Conservation (phyloP, 2,797 vertebrate genomes). For the Micromesistius poutassou region DNA sequence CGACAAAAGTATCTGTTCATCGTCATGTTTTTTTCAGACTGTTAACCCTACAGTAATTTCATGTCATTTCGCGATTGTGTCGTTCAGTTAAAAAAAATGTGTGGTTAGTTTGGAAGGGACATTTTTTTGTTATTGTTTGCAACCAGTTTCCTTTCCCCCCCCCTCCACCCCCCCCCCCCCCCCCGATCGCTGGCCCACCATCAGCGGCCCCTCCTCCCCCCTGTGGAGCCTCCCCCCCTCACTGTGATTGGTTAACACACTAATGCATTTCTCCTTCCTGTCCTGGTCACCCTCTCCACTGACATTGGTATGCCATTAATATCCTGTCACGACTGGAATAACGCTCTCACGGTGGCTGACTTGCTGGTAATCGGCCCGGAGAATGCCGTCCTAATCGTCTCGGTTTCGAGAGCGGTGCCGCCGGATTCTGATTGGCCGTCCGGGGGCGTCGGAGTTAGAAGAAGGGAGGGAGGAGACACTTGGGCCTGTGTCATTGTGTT, state of each 20-base stretch:
- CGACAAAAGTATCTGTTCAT: not conserved
- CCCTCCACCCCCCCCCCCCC: conserved; percentile 20
- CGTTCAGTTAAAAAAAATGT: conserved; percentile 39
- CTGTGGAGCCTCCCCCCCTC: conserved; percentile 52
- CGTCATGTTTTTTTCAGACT: not conserved
- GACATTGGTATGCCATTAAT: conserved; percentile 37
- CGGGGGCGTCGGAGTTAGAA: conserved; percentile 36
- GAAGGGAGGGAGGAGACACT: conserved; percentile 5
- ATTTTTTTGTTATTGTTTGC: conserved; percentile 69
- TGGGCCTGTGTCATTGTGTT: not conserved
- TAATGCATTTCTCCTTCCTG: conserved; percentile 62
- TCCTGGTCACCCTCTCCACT: conserved; percentile 40
- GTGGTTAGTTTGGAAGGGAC: conserved; percentile 39
- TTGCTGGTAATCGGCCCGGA: conserved; percentile 5
- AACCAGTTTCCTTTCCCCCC: conserved; percentile 44
- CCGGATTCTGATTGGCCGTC: conserved; percentile 35
- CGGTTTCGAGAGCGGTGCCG: not conserved
- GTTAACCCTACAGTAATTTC: conserved; percentile 12
- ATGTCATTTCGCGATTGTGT: conserved; percentile 9
- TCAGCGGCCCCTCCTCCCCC: conserved; percentile 38
- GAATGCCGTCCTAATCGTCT: not conserved
- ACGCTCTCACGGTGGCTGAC: conserved; percentile 27
- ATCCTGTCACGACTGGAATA: conserved; percentile 34
- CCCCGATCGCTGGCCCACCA: conserved; percentile 9
- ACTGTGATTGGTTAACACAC: conserved; percentile 46